Base-by-base conservation (phyloP, 2,113 vertebrate species). In the Coregonus clupeaformis region DNA sequence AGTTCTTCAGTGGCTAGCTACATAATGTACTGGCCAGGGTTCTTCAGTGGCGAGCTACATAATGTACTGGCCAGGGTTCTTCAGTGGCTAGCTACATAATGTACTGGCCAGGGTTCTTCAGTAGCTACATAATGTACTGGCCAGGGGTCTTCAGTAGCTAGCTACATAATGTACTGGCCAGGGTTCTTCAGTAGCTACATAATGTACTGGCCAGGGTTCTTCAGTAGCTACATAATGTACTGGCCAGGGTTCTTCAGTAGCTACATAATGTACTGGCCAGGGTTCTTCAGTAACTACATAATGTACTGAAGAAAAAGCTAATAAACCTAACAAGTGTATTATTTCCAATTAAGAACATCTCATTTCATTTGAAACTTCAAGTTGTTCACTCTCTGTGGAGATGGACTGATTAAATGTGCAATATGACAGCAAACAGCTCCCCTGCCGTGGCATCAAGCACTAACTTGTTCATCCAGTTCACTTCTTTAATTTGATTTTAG, bases 401-500 rank as follows among this genome's bases (percentile, higher is more conserved):
- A 81, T 57, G n/a, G 68, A 42, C 42, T 87, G 2, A 42, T 42
- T 11, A 11, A 42, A 42, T 84, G 63, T 72, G 73, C 86, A 85
- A 80, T 78, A 79, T 78, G 18, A 72, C 47, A 6, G 2, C 30
- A 14, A 69, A 25, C 24, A 24, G 16, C 47, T 18, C 60, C 69
- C 1, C 42, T 52, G 29, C 22, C 2, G 75, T 59, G 14, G 75
- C 82, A 0, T 59, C 64, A 29, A 27, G 25, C 18, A 68, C n/a
- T 47, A n/a, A 62, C 63, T 25, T 0, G 32, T 60, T 30, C 71
- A 70, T 73, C 77, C 60, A 87, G 79, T 76, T 74, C 75, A 75
- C 36, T 12, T 11, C 69, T 67, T 77, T 73, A 71, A 81, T 87
- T 86, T 80, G 72, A 79, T 89, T 79, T 69, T n/a, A 73, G 57